Conservation (phyloP, 2,888 invertebrate genomes). For the Taphrorychus bicolor region DNA sequence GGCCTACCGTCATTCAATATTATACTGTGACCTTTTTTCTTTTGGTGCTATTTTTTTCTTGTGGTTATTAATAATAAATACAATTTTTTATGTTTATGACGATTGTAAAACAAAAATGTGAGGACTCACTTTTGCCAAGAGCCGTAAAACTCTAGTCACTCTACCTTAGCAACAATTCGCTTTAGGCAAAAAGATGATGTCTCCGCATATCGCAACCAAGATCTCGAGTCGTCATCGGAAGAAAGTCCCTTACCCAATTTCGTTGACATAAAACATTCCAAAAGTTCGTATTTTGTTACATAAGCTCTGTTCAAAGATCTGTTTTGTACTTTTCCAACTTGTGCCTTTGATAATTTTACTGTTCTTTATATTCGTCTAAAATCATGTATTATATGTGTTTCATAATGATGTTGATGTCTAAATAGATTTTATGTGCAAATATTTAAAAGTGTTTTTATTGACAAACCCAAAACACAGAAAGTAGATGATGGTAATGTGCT, state of each 20-base stretch:
- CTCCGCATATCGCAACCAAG: too few species aligned
- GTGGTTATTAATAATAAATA: too few species aligned
- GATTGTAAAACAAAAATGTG: too few species aligned
- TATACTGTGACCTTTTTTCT: background rate
- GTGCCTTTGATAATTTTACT: slow-evolving; percentile 59
- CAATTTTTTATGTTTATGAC: too few species aligned
- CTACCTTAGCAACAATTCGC: too few species aligned
- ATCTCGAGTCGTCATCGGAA: slow-evolving; percentile 1
- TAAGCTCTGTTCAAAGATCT: slow-evolving; percentile 21
- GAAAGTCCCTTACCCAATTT: background rate
- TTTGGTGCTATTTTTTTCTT: background rate
- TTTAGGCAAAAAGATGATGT: too few species aligned
- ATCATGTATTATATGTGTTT: slow-evolving; percentile 56
- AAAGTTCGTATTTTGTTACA: slow-evolving; percentile 7
- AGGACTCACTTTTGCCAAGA: too few species aligned
- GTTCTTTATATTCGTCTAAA: slow-evolving; percentile 52
- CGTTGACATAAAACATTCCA: slow-evolving; percentile 7
- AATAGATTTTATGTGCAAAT: slow-evolving; percentile 53
- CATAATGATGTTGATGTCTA: slow-evolving; percentile 56
- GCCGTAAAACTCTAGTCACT: slow-evolving; percentile 20
- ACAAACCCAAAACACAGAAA: too few species aligned
- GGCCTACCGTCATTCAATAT: slow-evolving; percentile 7
- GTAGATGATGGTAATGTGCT: too few species aligned
- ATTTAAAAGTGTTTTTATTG: too few species aligned
- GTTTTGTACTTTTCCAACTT: slow-evolving; percentile 58